A percentile compares a stretch with the other conserved stretches of the same genome.
Conservation (phyloP, 2,797 vertebrate species). For the Mionectes olivaceus region DNA sequence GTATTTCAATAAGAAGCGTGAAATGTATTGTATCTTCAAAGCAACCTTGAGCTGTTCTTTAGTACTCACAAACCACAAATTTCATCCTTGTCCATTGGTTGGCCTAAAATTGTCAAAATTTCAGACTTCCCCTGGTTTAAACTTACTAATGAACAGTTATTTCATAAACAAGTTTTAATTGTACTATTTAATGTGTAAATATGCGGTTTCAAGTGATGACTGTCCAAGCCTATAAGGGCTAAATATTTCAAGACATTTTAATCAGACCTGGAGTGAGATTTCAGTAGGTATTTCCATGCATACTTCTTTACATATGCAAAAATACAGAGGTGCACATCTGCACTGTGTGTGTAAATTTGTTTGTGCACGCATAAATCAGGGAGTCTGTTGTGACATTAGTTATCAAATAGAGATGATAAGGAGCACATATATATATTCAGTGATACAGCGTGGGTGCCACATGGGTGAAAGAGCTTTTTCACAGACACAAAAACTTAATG, state of each 20-base stretch:
- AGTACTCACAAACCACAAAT: not conserved
- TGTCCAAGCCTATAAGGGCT: not conserved
- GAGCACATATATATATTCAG: not conserved
- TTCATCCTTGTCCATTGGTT: not conserved
- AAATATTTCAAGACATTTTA: not conserved
- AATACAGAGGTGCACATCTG: not conserved
- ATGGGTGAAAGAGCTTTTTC: not conserved
- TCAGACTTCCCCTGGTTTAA: not conserved
- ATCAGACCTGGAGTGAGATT: not conserved
- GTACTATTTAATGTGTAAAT: conserved; percentile 1
- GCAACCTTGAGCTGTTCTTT: not conserved
- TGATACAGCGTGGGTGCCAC: not conserved
- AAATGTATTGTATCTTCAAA: not conserved
- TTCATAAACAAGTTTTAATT: conserved; percentile 11
- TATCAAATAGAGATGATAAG: not conserved
- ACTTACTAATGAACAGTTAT: conserved; percentile 14
- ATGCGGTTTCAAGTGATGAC: not conserved
- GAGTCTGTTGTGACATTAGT: not conserved
- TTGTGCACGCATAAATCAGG: not conserved
- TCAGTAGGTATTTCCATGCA: not conserved
- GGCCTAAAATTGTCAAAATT: conserved; percentile 12
- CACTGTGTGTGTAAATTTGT: not conserved
- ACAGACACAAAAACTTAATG: not conserved
- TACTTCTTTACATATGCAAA: not conserved
- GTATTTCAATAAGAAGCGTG: not conserved